A percentile compares a stretch with the other conserved stretches of the same genome.
These are phyloP conservation scores for Poeciliopsis occidentalis DNA, from an alignment of 2,113 vertebrate species.

Conservation along the genomic window DNA sequence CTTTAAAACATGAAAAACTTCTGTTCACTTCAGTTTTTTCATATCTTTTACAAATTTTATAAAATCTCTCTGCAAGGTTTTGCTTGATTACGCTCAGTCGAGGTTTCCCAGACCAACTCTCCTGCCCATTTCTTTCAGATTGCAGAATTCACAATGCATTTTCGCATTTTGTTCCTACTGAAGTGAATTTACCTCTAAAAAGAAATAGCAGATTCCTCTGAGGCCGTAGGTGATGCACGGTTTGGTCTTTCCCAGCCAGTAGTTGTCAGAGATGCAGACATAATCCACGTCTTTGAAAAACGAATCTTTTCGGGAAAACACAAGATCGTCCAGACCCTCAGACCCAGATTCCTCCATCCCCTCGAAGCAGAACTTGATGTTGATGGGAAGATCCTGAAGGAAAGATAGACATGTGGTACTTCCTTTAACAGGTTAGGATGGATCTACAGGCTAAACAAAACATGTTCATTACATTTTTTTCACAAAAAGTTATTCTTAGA, in stretches of 20 bases:
- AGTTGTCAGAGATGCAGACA: constrained; percentile 97
- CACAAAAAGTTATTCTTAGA: background rate
- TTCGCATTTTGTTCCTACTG: background rate
- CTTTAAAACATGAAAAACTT: too few relatives aligned
- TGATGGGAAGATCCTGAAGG: constrained; percentile 91
- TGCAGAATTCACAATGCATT: too few relatives aligned
- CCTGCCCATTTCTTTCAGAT: too few relatives aligned
- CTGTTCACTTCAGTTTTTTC: too few relatives aligned
- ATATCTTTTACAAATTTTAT: too few relatives aligned
- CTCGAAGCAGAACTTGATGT: constrained; percentile 95
- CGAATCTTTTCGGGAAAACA: constrained; percentile 84
- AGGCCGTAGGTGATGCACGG: constrained; percentile 97
- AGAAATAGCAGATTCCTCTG: constrained; percentile 94
- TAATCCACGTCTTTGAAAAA: constrained; percentile 96
- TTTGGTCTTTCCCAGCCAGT: constrained; percentile 96
- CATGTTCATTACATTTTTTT: background rate
- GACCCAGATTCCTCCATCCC: constrained; percentile 99
- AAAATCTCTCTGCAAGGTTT: too few relatives aligned
- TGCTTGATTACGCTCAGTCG: too few relatives aligned
- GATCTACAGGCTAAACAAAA: too few relatives aligned
- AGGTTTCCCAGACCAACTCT: too few relatives aligned
- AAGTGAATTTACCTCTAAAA: constrained; percentile 80
- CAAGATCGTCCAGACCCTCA: constrained; percentile 91
- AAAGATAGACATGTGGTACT: background rate
- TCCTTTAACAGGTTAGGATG: background rate